Percentiles rank a stretch among this genome's conserved stretches.
Evolutionary conservation across 2,797 vertebrate species (phyloP).

Genomic region (Oophaga sylvatica): DNA sequence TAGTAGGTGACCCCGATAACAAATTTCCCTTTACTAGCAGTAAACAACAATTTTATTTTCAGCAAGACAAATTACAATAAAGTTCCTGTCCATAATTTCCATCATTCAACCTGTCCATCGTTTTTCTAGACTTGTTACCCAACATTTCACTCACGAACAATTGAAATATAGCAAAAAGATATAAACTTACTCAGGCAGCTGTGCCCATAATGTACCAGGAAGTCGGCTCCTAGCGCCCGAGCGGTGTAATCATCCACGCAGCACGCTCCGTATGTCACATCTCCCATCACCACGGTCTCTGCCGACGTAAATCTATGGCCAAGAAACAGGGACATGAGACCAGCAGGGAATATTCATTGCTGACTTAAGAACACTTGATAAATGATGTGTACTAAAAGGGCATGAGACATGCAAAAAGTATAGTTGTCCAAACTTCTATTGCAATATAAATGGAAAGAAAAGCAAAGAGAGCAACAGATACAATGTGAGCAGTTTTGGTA

Average conservation of each 20-base stretch:
- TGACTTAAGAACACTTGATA: slow-evolving; percentile 48
- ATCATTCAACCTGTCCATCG: background rate
- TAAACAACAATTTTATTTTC: background rate
- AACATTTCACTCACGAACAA: slow-evolving; percentile 41
- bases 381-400: slow-evolving; percentile 51
- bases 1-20: background rate
- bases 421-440: slow-evolving; percentile 43
- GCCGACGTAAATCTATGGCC: slow-evolving; percentile 85
- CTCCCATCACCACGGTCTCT: slow-evolving; percentile 92
- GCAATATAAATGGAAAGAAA: slow-evolving; percentile 36
- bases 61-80: background rate
- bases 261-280: slow-evolving; percentile 97
- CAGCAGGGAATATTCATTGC: slow-evolving; percentile 54
- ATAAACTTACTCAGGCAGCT: slow-evolving; percentile 89
- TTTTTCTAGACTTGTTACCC: slow-evolving; percentile 20
- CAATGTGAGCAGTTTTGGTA: background rate
- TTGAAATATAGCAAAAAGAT: slow-evolving; percentile 7
- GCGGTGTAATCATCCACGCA: slow-evolving; percentile 97
- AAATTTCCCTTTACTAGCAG: background rate
- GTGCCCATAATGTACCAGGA: slow-evolving; percentile 98
- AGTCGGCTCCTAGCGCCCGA: slow-evolving; percentile 90
- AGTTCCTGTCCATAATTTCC: background rate
- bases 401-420: slow-evolving; percentile 43
- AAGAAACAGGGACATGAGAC: slow-evolving; percentile 47
- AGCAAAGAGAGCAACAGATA: slow-evolving; percentile 8